Evolutionary conservation across 2,797 vertebrate species (phyloP), one percentile per base, ranked within the genome.

Genomic region (Muscicapa striata): DNA sequence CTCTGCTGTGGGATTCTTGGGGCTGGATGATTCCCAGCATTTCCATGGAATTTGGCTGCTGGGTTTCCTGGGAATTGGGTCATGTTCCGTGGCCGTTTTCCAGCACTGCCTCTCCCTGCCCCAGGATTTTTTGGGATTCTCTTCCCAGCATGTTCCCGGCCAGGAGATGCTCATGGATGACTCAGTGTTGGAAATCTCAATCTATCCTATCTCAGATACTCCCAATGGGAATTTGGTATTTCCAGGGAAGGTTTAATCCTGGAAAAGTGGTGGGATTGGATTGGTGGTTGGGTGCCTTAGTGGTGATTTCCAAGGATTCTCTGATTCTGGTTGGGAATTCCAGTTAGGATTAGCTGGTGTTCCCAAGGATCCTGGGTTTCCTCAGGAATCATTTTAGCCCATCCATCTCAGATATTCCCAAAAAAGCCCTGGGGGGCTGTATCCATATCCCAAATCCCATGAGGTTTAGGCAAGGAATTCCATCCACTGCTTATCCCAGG

Each of bases 41-140:
- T 61, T 18, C 66, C 11, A 4, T 45, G 75, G 49, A 45, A 19
- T 23, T 34, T 20, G 38, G 58, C 49, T 59, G 76, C 32, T 4
- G 0, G 27, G 9, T 55, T 45, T 57, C 36, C 1, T 1, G 22
- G 81, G 59, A 69, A 46, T 13, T 20, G 38, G 13, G 46, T 58
- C 13, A 1, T n/a, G 38, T 57, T 63, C 4, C 0, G 0, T 41
- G 48, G 63, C n/a, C 0, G 0, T 19, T 62, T 73, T 41, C 58
- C 49, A 4, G 1, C 64, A 7, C 14, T 0, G 0, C 54, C 83
- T 66, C n/a, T 59, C 57, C 52, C n/a, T 63, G 43, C 10, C 40
- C 18, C 0, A 0, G 30, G 36, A 14, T 26, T 51, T 72, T 72
- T 58, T 54, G 36, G 43, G 43, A 17, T 76, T 69, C 26, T 51